A percentile compares a stretch with the other conserved stretches of the same genome.
These are phyloP conservation scores for Nycticryphes semicollaris DNA, from an alignment of 2,113 vertebrate genomes.

Conservation along the genomic window DNA sequence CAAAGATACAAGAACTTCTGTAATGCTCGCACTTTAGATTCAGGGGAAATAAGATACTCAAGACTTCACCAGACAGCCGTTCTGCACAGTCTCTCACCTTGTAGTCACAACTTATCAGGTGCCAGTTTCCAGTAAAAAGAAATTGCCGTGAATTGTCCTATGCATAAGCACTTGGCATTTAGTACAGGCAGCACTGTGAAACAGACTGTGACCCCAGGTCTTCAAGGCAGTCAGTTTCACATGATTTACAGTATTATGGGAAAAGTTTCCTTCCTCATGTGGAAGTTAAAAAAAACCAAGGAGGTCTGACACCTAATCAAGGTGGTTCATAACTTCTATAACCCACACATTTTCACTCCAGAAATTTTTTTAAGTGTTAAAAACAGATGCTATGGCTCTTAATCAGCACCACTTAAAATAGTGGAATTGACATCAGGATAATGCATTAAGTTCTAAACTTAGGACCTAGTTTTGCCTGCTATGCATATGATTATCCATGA, in stretches of 20 bases:
- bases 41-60: neutral
- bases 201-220: neutral
- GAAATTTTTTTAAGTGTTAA: neutral
- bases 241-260: neutral
- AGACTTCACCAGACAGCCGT: neutral
- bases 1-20: neutral
- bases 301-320: neutral
- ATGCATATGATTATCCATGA: neutral
- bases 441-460: neutral
- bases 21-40: neutral
- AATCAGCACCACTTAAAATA: neutral
- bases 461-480: neutral
- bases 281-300: neutral
- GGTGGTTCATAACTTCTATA: neutral
- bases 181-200: neutral
- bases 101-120: neutral
- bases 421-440: neutral
- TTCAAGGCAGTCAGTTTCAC: neutral
- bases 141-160: neutral
- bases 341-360: neutral
- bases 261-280: neutral
- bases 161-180: neutral
- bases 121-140: neutral
- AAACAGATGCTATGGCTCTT: neutral
- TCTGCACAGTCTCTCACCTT: neutral